Conservation (phyloP, 2,888 invertebrate species). For the Carcina quercana region DNA sequence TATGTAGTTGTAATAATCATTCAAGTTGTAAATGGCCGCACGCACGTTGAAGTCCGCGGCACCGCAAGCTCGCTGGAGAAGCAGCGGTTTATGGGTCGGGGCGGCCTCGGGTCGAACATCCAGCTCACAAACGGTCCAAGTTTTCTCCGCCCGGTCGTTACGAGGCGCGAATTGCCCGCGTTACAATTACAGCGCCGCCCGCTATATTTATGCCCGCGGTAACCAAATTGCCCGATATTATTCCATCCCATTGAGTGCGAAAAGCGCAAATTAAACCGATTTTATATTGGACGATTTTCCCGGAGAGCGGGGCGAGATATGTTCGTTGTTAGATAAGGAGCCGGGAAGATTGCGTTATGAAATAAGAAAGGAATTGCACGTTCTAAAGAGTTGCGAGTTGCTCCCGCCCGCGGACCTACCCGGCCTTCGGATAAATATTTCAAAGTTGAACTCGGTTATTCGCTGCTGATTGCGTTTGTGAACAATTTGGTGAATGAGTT, state of each 20-base stretch:
- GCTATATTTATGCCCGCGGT: constrained; percentile 73
- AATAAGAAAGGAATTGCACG: constrained; percentile 69
- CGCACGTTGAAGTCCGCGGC: constrained; percentile 8
- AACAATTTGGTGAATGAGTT: constrained; percentile 29
- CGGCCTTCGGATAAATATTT: constrained; percentile 48
- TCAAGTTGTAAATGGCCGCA: no score
- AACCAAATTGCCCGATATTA: constrained; percentile 75
- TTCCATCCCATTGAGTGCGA: constrained; percentile 75
- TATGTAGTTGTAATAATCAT: no score
- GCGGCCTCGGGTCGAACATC: constrained; percentile 32
- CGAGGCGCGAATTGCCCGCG: constrained; percentile 71
- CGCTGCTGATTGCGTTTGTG: constrained; percentile 35
- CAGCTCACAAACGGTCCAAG: constrained; percentile 60
- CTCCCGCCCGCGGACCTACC: constrained; percentile 37
- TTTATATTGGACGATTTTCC: constrained; percentile 74
- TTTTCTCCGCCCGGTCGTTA: constrained; percentile 68
- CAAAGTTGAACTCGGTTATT: constrained; percentile 33
- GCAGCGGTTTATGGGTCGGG: constrained; percentile 13
- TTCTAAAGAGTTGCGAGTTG: constrained; percentile 58
- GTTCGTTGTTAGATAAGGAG: constrained; percentile 69
- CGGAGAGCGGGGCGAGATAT: constrained; percentile 67
- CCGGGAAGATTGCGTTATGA: constrained; percentile 71
- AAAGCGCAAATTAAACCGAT: constrained; percentile 76
- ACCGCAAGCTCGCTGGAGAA: constrained; percentile 16
- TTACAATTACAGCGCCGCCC: constrained; percentile 71